Conservation (phyloP, 2,113 vertebrate species). For the Murina feae region DNA sequence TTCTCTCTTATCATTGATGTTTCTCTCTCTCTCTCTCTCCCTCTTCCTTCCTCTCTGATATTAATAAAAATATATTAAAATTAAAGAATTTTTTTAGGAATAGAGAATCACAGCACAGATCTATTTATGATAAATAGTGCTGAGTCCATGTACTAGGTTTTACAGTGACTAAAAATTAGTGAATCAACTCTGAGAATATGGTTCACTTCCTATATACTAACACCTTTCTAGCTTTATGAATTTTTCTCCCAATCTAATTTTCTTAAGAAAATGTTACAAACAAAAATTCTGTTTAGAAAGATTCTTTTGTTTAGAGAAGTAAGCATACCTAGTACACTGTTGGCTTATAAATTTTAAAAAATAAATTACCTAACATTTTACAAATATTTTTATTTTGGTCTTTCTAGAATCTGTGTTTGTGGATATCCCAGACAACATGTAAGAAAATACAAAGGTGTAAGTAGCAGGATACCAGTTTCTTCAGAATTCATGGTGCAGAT, state of each 20-base stretch:
- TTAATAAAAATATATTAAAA: too few relatives aligned
- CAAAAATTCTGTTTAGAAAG: conserved; percentile 13
- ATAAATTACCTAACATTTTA: neutral
- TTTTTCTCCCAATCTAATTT: neutral
- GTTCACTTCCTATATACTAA: neutral
- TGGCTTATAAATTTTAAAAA: conserved; percentile 24
- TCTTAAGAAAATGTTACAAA: neutral
- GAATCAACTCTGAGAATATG: conserved; percentile 1
- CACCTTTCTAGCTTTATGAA: neutral
- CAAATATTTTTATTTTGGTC: conserved; percentile 52
- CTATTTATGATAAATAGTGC: neutral
- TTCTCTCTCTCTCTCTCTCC: too few relatives aligned
- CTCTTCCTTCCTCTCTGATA: too few relatives aligned
- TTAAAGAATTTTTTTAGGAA: too few relatives aligned
- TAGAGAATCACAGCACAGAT: neutral
- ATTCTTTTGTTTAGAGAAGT: conserved; percentile 21
- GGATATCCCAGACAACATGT: conserved; percentile 96
- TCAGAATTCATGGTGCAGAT: conserved; percentile 98
- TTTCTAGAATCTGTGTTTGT: conserved; percentile 93
- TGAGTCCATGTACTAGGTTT: neutral
- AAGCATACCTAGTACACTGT: neutral
- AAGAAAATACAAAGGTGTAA: conserved; percentile 93
- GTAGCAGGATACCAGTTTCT: conserved; percentile 90
- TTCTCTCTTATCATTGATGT: too few relatives aligned
- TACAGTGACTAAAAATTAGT: neutral